Evolutionary conservation across 2,797 vertebrate genomes (phyloP).

Genomic region (Pangasius larnaudii): DNA sequence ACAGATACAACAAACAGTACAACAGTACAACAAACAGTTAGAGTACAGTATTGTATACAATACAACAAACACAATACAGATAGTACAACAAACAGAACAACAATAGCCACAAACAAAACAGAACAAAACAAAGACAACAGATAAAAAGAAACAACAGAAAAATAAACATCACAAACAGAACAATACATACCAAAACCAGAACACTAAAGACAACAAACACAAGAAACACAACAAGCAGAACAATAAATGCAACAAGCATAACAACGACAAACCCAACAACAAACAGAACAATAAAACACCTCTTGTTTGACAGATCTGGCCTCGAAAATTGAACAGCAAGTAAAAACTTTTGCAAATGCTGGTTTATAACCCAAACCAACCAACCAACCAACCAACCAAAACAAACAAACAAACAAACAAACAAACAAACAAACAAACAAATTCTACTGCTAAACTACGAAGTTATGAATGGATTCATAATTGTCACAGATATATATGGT

Average conservation of each 20-base stretch:
- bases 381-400: too few relatives aligned
- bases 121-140: not conserved
- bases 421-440: too few relatives aligned
- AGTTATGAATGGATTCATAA: too few relatives aligned
- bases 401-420: too few relatives aligned
- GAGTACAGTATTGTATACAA: too few relatives aligned
- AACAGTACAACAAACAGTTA: too few relatives aligned
- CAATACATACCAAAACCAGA: not conserved
- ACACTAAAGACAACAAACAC: not conserved
- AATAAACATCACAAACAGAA: not conserved
- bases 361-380: too few relatives aligned
- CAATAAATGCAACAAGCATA: not conserved
- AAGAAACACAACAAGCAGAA: not conserved
- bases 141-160: not conserved
- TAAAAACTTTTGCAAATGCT: too few relatives aligned
- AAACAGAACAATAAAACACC: not conserved
- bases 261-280: not conserved
- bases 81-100: not conserved
- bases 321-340: not conserved
- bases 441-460: too few relatives aligned
- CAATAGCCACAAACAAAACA: not conserved
- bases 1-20: too few relatives aligned
- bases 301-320: not conserved
- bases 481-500: too few relatives aligned
- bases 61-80: not conserved